Base-by-base conservation (phyloP, 2,888 invertebrate species). In the Busseola fusca region DNA sequence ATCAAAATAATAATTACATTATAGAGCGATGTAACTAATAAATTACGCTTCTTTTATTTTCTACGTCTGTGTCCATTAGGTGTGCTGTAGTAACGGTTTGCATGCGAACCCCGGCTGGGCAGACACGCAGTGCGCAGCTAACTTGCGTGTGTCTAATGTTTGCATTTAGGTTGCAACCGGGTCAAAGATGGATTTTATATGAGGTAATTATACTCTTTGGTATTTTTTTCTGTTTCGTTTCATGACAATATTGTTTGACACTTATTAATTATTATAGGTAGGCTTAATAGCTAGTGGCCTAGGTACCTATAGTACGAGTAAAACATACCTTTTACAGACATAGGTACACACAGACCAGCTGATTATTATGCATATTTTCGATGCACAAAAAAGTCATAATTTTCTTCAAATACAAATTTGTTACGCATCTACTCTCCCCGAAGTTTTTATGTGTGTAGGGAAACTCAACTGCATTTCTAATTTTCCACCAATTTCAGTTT, bases 121-220 rank as follows among this genome's bases (percentile, higher is more conserved):
- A 74, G 84, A 87, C 93, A 93, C 92, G 93, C 92, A 92, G 89
- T 79, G 80, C 82, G 71, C 83, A 42, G 52, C 63, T 73, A 76
- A 82, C 76, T 93, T 92, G 94, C 94, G 94, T 95, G 94, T 89
- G 76, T 89, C 88, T 94, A 92, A 92, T 92, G 92, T 88, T 93
- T 93, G 93, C 90, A 92, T 93, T 93, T 91, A 92, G 92, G 91
- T 93, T 92, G 91, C 89, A 91, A 91, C 85, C 91, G 87, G 94
- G 94, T 94, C 94, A 93, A 90, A 93, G 91, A 92, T 93, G 91
- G 91, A 93, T 93, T 93, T 92, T 91, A 89, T 91, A 91, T 88
- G 87, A 87, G 86, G 87, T 82, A 83, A 87, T 87, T 88, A 81
- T 78, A 67, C 66, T 64, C 72, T 67, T 72, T 71, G 54, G 16